Conservation (phyloP, 2,797 vertebrate genomes). For the Karalla daura region DNA sequence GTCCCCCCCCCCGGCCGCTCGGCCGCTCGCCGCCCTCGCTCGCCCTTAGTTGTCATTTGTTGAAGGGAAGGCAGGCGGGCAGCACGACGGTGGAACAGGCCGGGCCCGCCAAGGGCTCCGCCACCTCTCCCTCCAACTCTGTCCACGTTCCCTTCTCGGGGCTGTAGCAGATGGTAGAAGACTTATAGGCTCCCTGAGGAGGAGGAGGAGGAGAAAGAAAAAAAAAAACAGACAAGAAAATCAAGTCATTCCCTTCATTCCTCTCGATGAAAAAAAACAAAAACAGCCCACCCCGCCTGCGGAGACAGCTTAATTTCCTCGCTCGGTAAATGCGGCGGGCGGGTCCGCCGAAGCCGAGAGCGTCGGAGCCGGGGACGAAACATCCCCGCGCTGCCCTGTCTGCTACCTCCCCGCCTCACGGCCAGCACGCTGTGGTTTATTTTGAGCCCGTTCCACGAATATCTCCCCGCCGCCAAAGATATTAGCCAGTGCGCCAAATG, state of each 20-base stretch:
- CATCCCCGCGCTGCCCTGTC: not conserved
- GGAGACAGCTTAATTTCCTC: no score
- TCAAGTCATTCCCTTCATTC: constrained; percentile 15
- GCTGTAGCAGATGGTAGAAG: constrained; percentile 99
- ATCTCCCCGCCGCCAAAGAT: not conserved
- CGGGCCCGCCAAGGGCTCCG: constrained; percentile 96
- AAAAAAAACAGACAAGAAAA: constrained; percentile 72
- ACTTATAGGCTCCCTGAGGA: constrained; percentile 98
- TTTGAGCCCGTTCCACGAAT: not conserved
- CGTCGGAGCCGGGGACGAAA: no score
- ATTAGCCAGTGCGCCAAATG: not conserved
- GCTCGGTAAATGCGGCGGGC: no score
- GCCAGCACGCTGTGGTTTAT: constrained; percentile 2
- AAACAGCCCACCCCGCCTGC: no score
- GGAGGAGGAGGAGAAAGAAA: no score
- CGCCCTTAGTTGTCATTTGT: constrained; percentile 88
- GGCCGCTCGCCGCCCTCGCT: constrained; percentile 11
- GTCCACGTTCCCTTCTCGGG: constrained; percentile 98
- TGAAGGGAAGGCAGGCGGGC: constrained; percentile 96
- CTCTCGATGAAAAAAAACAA: not conserved
- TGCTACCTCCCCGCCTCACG: not conserved
- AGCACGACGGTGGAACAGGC: constrained; percentile 96
- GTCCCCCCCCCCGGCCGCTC: constrained; percentile 68
- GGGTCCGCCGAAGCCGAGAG: no score
- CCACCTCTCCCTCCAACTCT: constrained; percentile 97